A percentile compares a stretch with the other conserved stretches of the same genome.
These are phyloP conservation scores for Chorisops tibialis DNA, from an alignment of 2,888 invertebrate species.

Conservation along the genomic window DNA sequence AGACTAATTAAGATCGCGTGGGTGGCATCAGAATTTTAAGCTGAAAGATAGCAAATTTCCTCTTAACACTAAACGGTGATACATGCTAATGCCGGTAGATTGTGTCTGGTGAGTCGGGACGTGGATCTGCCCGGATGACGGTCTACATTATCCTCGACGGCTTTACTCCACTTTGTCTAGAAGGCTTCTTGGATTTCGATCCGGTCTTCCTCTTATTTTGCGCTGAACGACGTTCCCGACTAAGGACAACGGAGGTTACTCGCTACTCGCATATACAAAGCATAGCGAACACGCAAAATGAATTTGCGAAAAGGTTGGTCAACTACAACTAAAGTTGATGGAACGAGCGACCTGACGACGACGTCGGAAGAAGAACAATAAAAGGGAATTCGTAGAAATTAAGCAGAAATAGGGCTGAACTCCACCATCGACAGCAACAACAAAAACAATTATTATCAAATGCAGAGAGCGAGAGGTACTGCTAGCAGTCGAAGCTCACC, in stretches of 20 bases:
- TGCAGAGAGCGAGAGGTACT: background rate
- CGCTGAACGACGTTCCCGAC: background rate
- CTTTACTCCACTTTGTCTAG: background rate
- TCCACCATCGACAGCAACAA: constrained; percentile 1
- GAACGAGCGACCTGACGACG: background rate
- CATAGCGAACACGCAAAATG: constrained; percentile 10
- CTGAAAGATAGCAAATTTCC: constrained; percentile 37
- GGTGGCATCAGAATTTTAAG: constrained; percentile 36
- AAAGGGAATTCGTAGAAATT: constrained; percentile 25
- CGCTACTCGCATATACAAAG: constrained; percentile 8
- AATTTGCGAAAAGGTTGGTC: constrained; percentile 11
- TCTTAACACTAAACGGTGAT: constrained; percentile 36
- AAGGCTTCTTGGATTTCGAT: background rate
- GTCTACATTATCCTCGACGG: background rate
- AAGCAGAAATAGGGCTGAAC: constrained; percentile 21
- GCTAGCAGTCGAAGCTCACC: background rate
- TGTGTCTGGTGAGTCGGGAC: background rate
- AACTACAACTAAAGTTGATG: constrained; percentile 11
- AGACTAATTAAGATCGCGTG: constrained; percentile 37
- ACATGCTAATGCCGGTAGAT: constrained; percentile 30
- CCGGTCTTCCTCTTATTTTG: background rate
- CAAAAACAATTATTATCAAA: background rate
- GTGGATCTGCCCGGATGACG: background rate
- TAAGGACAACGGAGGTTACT: constrained; percentile 4
- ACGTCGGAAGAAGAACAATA: constrained; percentile 6